These are phyloP conservation scores for Nomada ferruginata DNA, from an alignment of 2,888 invertebrate species.

Conservation along the genomic window DNA sequence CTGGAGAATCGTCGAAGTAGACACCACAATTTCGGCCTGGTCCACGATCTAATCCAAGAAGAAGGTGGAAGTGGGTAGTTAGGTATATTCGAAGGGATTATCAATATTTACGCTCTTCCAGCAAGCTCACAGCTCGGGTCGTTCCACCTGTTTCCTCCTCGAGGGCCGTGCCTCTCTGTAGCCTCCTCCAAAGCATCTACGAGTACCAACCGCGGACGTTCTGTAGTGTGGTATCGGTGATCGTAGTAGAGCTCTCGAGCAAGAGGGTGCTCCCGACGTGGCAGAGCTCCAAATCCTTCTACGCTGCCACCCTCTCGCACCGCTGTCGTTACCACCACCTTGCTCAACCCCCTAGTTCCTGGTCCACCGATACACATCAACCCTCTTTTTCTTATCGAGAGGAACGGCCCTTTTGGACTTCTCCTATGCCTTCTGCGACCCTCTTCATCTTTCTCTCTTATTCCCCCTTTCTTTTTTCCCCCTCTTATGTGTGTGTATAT, in stretches of 20 bases:
- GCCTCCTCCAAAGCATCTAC: constrained; percentile 69
- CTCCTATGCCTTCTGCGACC: neutral
- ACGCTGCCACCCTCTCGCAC: constrained; percentile 68
- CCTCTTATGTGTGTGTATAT: too few relatives aligned
- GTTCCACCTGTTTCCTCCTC: constrained; percentile 80
- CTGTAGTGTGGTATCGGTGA: constrained; percentile 83
- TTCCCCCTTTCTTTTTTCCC: neutral
- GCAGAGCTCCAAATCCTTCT: constrained; percentile 83
- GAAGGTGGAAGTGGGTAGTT: constrained; percentile 58
- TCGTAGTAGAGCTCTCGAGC: constrained; percentile 83
- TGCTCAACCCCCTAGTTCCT: constrained; percentile 13
- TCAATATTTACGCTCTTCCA: constrained; percentile 81
- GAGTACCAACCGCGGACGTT: constrained; percentile 77
- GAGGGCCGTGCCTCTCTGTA: constrained; percentile 65
- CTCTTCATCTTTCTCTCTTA: neutral
- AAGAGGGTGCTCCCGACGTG: constrained; percentile 81
- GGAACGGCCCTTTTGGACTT: constrained; percentile 52
- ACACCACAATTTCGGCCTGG: constrained; percentile 37
- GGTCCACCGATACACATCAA: constrained; percentile 47
- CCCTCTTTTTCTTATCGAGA: constrained; percentile 57
- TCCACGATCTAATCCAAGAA: constrained; percentile 41
- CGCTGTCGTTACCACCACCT: constrained; percentile 54
- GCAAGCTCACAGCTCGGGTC: constrained; percentile 63
- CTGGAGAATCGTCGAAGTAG: neutral
- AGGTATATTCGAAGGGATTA: constrained; percentile 75